These are phyloP conservation scores for Conus betulinus DNA, from an alignment of 1,140 invertebrate species.

Conservation along the genomic window DNA sequence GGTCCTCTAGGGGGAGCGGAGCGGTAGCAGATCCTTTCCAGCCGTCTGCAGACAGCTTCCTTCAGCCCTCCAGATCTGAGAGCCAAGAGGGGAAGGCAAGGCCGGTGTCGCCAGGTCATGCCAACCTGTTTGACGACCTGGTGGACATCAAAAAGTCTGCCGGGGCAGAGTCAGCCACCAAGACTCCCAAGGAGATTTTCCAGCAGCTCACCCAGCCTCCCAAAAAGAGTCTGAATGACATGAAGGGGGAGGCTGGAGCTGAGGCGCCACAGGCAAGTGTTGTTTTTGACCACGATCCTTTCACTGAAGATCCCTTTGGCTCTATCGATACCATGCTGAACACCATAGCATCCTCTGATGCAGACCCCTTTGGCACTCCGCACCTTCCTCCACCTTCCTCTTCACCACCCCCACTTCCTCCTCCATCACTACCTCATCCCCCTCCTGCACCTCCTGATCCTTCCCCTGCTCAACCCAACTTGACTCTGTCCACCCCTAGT, in stretches of 20 bases:
- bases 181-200: constrained; percentile 66
- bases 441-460: constrained; percentile 43
- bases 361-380: constrained; percentile 62
- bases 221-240: constrained; percentile 65
- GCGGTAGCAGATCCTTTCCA: constrained; percentile 28
- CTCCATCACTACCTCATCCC: constrained; percentile 30
- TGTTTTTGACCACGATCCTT: constrained; percentile 29
- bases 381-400: constrained; percentile 51
- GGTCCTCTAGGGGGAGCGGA: background rate
- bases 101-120: constrained; percentile 22
- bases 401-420: constrained; percentile 66
- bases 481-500: background rate
- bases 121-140: constrained; percentile 64
- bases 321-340: constrained; percentile 17
- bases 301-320: constrained; percentile 33
- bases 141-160: constrained; percentile 57
- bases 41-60: background rate
- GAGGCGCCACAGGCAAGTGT: constrained; percentile 58
- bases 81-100: constrained; percentile 17
- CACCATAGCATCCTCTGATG: constrained; percentile 26
- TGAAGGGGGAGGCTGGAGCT: constrained; percentile 36
- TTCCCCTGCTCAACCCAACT: constrained; percentile 19
- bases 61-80: constrained; percentile 45
- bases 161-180: constrained; percentile 38
- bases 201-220: constrained; percentile 50